phyloP scores from a whole-genome alignment of 2,888 invertebrate genomes.

The Octonoba sinensis region DNA sequence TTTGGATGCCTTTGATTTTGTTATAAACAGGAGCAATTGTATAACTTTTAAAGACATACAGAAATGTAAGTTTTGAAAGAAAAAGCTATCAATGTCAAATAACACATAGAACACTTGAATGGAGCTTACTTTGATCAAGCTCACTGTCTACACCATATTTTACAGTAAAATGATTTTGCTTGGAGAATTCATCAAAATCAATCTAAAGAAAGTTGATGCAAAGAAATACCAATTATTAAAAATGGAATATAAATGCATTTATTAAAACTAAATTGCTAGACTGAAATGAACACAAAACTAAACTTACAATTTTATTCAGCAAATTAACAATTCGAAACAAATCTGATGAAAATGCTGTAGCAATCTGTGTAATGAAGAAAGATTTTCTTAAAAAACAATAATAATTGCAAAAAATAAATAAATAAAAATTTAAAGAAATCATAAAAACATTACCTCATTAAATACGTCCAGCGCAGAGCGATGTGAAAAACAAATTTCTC shows the following conservation, averaged over 20 bases:
- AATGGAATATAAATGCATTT: background rate
- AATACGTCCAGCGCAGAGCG: conserved; percentile 24
- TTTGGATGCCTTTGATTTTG: no score
- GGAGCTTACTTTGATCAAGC: conserved; percentile 78
- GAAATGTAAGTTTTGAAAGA: no score
- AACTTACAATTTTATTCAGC: conserved; percentile 76
- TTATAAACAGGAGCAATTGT: no score
- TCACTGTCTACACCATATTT: conserved; percentile 81
- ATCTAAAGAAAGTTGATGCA: conserved; percentile 69
- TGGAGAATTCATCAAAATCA: conserved; percentile 72
- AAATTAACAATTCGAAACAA: conserved; percentile 78
- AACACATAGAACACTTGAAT: background rate
- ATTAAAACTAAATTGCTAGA: background rate
- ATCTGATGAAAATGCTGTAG: conserved; percentile 72
- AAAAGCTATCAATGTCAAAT: no score
- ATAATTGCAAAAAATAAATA: background rate
- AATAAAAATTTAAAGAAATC: background rate
- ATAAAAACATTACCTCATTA: conserved; percentile 26
- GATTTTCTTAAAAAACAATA: background rate
- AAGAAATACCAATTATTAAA: background rate
- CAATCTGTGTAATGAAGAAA: conserved; percentile 68
- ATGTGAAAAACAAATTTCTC: conserved; percentile 76
- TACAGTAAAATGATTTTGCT: conserved; percentile 79
- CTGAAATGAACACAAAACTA: background rate
- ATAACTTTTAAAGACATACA: no score